Conservation (phyloP, 1,140 invertebrate species). For the Sitobion miscanthi region DNA sequence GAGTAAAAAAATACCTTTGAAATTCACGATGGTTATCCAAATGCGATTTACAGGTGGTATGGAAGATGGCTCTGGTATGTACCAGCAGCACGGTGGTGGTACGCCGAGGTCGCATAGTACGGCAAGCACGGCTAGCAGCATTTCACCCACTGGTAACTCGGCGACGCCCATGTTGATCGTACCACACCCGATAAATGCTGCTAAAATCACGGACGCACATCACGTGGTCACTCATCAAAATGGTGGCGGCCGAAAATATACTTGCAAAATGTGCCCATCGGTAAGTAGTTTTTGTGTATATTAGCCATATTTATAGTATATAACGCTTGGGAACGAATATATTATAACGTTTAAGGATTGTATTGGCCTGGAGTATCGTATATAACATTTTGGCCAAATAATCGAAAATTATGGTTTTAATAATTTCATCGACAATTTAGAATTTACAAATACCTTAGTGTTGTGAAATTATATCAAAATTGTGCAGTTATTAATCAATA, state of each 20-base stretch:
- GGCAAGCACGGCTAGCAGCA: conserved; percentile 59
- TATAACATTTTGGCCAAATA: neutral
- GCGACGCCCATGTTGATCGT: conserved; percentile 77
- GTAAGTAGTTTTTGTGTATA: conserved; percentile 68
- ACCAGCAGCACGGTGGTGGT: conserved; percentile 47
- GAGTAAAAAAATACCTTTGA: no score
- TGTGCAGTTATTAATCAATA: neutral
- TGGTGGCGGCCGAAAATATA: conserved; percentile 79
- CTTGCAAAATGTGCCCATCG: conserved; percentile 99
- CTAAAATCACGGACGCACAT: conserved; percentile 65
- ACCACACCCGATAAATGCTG: conserved; percentile 87
- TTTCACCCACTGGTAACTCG: conserved; percentile 62
- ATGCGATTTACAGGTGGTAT: conserved; percentile 50
- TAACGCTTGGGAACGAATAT: neutral
- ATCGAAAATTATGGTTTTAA: neutral
- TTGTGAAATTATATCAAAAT: neutral
- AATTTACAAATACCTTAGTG: neutral
- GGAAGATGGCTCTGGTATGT: conserved; percentile 58
- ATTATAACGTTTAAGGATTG: neutral
- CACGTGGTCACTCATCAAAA: conserved; percentile 66
- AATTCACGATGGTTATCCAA: neutral
- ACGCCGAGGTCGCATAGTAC: conserved; percentile 60
- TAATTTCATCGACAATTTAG: neutral
- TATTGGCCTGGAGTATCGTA: neutral
- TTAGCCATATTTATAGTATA: neutral